Conservation (phyloP, 2,113 vertebrate species). For the Odocoileus hemionus region DNA sequence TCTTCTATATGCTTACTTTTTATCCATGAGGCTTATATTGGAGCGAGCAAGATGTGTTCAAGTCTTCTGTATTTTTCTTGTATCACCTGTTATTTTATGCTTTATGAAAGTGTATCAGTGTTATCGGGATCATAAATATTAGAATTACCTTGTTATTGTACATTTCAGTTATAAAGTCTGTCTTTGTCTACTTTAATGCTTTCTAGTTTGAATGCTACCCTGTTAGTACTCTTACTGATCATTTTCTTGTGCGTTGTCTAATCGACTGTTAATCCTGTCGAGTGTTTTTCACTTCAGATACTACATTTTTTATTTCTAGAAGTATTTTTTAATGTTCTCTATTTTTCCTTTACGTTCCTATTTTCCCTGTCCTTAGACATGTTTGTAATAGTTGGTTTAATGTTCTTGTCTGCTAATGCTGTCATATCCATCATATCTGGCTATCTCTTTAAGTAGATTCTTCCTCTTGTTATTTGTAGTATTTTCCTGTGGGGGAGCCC, state of each 20-base stretch:
- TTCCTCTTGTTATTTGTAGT: background rate
- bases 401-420: background rate
- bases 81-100: background rate
- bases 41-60: background rate
- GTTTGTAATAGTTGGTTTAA: background rate
- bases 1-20: background rate
- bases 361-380: background rate
- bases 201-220: background rate
- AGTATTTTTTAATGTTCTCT: background rate
- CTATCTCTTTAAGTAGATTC: background rate
- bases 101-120: background rate
- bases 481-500: background rate
- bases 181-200: background rate
- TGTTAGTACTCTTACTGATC: background rate
- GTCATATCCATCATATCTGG: background rate
- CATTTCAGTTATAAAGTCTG: background rate
- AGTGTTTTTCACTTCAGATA: background rate
- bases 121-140: background rate
- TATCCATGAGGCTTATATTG: background rate
- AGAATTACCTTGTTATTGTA: background rate
- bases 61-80: background rate
- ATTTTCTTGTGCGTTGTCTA: background rate
- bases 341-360: background rate
- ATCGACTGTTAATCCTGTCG: background rate
- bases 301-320: background rate